Base-by-base conservation (phyloP, 2,113 vertebrate genomes). In the Heterotis niloticus region DNA sequence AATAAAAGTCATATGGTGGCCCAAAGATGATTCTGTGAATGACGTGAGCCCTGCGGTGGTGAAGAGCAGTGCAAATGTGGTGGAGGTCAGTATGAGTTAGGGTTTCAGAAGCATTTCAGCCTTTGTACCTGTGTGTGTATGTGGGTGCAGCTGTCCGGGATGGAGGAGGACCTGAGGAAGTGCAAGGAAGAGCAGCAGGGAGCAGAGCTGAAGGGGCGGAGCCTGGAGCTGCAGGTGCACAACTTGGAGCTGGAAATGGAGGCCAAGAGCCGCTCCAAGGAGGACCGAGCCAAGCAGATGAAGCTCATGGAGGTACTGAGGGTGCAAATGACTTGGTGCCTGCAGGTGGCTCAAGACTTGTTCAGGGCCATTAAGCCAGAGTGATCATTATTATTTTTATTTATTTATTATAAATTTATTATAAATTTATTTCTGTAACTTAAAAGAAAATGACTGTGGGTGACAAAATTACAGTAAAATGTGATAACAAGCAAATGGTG, bases 271-370 rank as follows among this genome's bases (percentile, higher is more conserved):
- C 92, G 92, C 81, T 78, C 87, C 67, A 91, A 90, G 78, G 95
- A 96, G 0, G 96, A 98, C 57, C 88, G 94, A 17, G 83, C 91
- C 52, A 90, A 94, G 65, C 94, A 97, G 5, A 71, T 94, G 82
- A 97, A 96, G 89, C 87, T 95, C 68, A 91, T 96, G 93, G 96
- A 98, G 96, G 97, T 98, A 86, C 80, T 14, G 52, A 0, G 71
- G 9, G 3, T 62, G 54, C 11, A 24, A n/a, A 12, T 56, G n/a
- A 17, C 5, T 13, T 9, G 23, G 34, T 44, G 34, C 34, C 34
- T 7, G 7, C 2, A 44, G 34, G 34, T 2, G 7, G 34, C 7
- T 44, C 2, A 44, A 4, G 34, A 7, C 34, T 44, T 4, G 34
- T 44, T 44, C 2, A 4, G 34, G 2, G 7, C 34, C 34, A 44